phyloP scores from a whole-genome alignment of 2,113 vertebrate species.

The Ifrita kowaldi region DNA sequence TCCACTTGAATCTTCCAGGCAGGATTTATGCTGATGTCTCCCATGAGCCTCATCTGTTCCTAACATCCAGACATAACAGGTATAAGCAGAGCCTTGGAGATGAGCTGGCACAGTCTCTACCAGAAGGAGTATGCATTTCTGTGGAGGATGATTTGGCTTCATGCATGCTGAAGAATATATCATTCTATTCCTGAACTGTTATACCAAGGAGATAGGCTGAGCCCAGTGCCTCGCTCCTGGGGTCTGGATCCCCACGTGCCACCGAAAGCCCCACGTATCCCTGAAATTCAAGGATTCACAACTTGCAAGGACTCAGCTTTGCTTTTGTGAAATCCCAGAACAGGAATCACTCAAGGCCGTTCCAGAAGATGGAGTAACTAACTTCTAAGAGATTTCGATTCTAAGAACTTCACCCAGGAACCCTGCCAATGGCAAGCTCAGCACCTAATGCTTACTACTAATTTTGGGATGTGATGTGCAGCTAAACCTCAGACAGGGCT shows the following conservation, averaged over 20 bases:
- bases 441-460: background rate
- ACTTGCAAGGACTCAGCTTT: background rate
- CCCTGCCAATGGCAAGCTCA: background rate
- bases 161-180: background rate
- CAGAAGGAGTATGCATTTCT: slow-evolving; percentile 34
- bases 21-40: background rate
- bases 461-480: background rate
- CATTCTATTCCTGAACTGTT: background rate
- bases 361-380: background rate
- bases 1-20: slow-evolving; percentile 26
- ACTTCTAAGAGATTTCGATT: background rate
- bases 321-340: background rate
- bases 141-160: background rate
- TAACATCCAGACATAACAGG: slow-evolving; percentile 26
- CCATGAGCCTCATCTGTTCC: background rate
- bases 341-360: rapidly evolving
- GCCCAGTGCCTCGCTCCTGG: background rate
- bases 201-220: background rate
- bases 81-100: slow-evolving; percentile 9
- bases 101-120: background rate
- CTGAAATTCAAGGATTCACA: background rate
- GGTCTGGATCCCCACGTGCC: background rate
- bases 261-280: background rate
- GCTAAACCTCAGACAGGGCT: background rate
- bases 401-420: background rate